Evolutionary conservation across 2,888 invertebrate genomes (phyloP).

Genomic region (Bembecia ichneumoniformis): DNA sequence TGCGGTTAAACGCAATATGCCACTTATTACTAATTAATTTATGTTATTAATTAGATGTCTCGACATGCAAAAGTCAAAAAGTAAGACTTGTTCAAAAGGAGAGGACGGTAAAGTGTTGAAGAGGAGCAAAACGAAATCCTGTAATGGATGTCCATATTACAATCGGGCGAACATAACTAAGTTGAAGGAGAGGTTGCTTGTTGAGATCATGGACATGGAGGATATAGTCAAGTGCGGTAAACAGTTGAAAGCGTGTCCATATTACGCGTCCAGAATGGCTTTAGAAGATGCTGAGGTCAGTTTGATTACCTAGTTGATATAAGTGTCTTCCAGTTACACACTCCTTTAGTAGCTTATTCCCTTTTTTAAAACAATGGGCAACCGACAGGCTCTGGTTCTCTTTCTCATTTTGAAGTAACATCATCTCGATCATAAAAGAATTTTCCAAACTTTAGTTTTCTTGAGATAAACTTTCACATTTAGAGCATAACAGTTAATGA

Average conservation of each 20-base stretch:
- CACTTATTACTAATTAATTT: too few species aligned
- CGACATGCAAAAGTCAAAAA: slow-evolving; percentile 81
- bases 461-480: too few species aligned
- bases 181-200: slow-evolving; percentile 76
- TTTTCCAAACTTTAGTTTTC: too few species aligned
- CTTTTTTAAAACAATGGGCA: too few species aligned
- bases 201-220: slow-evolving; percentile 88
- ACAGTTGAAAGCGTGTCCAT: slow-evolving; percentile 87
- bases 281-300: slow-evolving; percentile 83
- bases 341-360: too few species aligned
- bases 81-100: slow-evolving; percentile 67
- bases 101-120: slow-evolving; percentile 76
- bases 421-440: too few species aligned
- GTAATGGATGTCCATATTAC: slow-evolving; percentile 78
- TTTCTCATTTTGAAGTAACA: too few species aligned
- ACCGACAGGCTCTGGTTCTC: too few species aligned
- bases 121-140: slow-evolving; percentile 68
- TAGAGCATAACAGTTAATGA: too few species aligned
- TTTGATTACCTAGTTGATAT: too few species aligned
- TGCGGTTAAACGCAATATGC: too few species aligned
- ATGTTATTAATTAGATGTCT: slow-evolving; percentile 72
- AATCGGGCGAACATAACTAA: slow-evolving; percentile 74
- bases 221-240: slow-evolving; percentile 81
- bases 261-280: slow-evolving; percentile 90
- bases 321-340: too few species aligned